Base-by-base conservation (phyloP, 2,888 invertebrate species). In the Meteorus colon region DNA sequence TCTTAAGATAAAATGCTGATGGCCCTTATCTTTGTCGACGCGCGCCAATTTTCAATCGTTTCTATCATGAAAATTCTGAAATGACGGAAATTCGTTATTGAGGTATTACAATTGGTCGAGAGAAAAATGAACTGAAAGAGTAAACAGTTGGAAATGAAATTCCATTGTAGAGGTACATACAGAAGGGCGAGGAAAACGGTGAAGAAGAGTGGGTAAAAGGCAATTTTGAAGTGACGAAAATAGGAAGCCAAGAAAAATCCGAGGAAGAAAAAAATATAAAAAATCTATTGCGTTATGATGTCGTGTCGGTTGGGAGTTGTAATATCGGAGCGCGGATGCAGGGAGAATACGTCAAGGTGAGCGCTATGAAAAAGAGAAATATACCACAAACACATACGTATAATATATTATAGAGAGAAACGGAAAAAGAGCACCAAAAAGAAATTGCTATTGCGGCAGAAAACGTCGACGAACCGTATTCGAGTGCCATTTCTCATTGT, bases 401-500 rank as follows among this genome's bases (percentile, higher is more conserved):
- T 16, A 65, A 16, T 19, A n/a, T 16, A 37, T 37, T 8, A 24
- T 6, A 55, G 2, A 24, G 8, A 55, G 2, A 55, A 19, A 55
- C 4, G 10, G 19, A 55, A 8, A 19, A 19, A 55, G 19, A 0
- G 55, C n/a, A 19, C 19, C 19, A 48, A 55, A 10, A 37, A 6
- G 19, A 65, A 48, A 63, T 72, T 48, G 37, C 41, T 60, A n/a
- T 71, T 59, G 71, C 59, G 8, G 8, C 4, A 34, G 59, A 4
- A 37, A 71, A 71, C 59, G 37, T 12, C 16, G 16, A 12, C 19
- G 34, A 37, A 19, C 34, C 19, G 19, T n/a, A 41, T 41, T 55
- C 55, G 10, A 55, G 19, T 55, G 8, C 19, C 55, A 55, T 55
- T 55, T n/a, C 55, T 41, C 24, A 41, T 48, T 45, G 37, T 3